A percentile compares a stretch with the other conserved stretches of the same genome.
phyloP scores from a whole-genome alignment of 2,888 invertebrate genomes.

The Heliconius charithonia region DNA sequence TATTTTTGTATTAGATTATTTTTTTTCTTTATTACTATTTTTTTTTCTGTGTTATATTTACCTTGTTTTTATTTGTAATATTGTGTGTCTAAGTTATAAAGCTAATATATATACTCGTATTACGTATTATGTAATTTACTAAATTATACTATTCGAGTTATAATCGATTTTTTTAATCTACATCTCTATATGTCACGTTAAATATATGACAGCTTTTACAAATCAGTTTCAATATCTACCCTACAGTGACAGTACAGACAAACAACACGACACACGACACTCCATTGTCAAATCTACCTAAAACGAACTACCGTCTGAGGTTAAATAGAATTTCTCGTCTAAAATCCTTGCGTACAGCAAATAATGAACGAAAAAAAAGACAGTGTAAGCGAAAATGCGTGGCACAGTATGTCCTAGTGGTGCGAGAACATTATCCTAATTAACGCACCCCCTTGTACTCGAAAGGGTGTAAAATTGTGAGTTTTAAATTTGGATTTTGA shows the following conservation, averaged over 20 bases:
- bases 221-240: not conserved
- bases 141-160: not conserved
- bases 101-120: not conserved
- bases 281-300: constrained; percentile 15
- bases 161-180: too few species aligned
- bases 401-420: constrained; percentile 46
- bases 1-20: constrained; percentile 23
- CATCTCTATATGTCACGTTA: not conserved
- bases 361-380: constrained; percentile 42
- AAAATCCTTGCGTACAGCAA: constrained; percentile 39
- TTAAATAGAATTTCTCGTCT: constrained; percentile 29
- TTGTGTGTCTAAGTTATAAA: not conserved
- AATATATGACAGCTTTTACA: not conserved
- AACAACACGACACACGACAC: not conserved
- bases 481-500: constrained; percentile 17
- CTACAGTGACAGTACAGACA: not conserved
- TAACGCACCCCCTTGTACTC: constrained; percentile 35
- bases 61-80: not conserved
- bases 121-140: not conserved
- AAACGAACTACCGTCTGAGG: constrained; percentile 22
- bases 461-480: constrained; percentile 28
- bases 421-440: constrained; percentile 50
- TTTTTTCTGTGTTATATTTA: not conserved
- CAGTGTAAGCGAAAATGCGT: constrained; percentile 42
- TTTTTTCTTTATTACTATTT: not conserved